Conservation (phyloP, 2,797 vertebrate species). For the Protonibea diacanthus region DNA sequence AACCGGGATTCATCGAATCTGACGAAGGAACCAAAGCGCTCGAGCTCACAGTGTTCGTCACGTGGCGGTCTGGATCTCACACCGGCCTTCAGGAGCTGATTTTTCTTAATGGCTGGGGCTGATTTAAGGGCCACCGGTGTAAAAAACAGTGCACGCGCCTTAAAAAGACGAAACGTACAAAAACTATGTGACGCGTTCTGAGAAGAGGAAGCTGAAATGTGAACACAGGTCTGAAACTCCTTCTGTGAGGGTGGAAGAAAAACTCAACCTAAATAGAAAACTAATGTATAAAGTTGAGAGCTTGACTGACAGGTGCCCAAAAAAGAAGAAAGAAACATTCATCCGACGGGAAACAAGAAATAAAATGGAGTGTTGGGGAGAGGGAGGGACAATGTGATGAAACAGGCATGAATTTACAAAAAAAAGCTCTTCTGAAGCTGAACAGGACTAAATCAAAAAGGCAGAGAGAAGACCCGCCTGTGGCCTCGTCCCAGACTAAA, state of each 20-base stretch:
- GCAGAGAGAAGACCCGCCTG: slow-evolving; percentile 23
- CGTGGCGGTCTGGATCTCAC: not conserved
- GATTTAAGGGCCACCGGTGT: slow-evolving; percentile 46
- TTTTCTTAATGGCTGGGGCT: slow-evolving; percentile 15
- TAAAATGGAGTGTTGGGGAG: slow-evolving; percentile 20
- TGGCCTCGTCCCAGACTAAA: slow-evolving; percentile 30
- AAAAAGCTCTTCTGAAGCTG: slow-evolving; percentile 51
- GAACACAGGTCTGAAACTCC: not conserved
- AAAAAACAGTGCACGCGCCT: slow-evolving; percentile 37
- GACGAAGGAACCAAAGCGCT: not conserved
- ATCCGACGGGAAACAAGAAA: not conserved
- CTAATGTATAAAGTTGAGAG: slow-evolving; percentile 23
- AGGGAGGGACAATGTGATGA: not conserved
- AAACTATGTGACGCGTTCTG: slow-evolving; percentile 9
- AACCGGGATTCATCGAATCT: too few relatives aligned
- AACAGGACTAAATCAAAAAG: slow-evolving; percentile 33
- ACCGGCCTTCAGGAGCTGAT: not conserved
- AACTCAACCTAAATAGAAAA: slow-evolving; percentile 21
- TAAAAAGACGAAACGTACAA: slow-evolving; percentile 28
- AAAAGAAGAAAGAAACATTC: not conserved
- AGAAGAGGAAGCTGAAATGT: slow-evolving; percentile 17
- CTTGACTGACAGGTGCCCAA: slow-evolving; percentile 18
- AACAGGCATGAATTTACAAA: slow-evolving; percentile 56
- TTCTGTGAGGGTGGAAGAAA: not conserved
- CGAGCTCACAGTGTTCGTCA: slow-evolving; percentile 38